Percentiles rank a stretch among this genome's conserved stretches.
phyloP scores from a whole-genome alignment of 2,113 vertebrate genomes.

The Crotalus tigris region DNA sequence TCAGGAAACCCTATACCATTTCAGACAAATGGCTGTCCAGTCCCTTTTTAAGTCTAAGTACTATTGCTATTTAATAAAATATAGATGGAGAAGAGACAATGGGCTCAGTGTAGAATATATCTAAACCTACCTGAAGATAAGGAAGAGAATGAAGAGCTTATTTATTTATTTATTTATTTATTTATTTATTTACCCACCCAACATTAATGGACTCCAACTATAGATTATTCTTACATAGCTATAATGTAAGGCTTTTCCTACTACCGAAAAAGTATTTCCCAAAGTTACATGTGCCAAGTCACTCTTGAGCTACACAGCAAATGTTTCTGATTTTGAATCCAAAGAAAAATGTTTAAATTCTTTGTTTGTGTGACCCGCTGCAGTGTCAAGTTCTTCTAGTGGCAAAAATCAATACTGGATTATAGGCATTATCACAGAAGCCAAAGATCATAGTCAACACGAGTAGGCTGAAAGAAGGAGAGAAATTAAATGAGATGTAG shows the following conservation, averaged over 20 bases:
- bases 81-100: background rate
- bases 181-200: background rate
- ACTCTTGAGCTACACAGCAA: background rate
- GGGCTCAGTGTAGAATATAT: background rate
- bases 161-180: too few species aligned
- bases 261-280: background rate
- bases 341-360: conserved; percentile 26
- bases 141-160: background rate
- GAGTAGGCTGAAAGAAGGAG: background rate
- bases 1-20: too few species aligned
- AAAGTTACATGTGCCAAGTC: background rate
- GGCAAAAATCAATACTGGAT: conserved; percentile 25
- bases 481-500: conserved; percentile 7
- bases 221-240: background rate
- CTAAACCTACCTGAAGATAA: background rate
- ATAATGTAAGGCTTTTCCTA: background rate
- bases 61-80: background rate
- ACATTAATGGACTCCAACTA: background rate
- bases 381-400: conserved; percentile 25
- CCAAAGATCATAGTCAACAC: conserved; percentile 28
- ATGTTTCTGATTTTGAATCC: conserved; percentile 15
- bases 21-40: too few species aligned
- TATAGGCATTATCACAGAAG: conserved; percentile 30
- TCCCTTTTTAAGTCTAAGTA: background rate
- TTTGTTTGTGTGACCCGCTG: conserved; percentile 25